A percentile compares a stretch with the other conserved stretches of the same genome.
Evolutionary conservation across 2,113 vertebrate species (phyloP).

Genomic region (Leptocoma aspasia): DNA sequence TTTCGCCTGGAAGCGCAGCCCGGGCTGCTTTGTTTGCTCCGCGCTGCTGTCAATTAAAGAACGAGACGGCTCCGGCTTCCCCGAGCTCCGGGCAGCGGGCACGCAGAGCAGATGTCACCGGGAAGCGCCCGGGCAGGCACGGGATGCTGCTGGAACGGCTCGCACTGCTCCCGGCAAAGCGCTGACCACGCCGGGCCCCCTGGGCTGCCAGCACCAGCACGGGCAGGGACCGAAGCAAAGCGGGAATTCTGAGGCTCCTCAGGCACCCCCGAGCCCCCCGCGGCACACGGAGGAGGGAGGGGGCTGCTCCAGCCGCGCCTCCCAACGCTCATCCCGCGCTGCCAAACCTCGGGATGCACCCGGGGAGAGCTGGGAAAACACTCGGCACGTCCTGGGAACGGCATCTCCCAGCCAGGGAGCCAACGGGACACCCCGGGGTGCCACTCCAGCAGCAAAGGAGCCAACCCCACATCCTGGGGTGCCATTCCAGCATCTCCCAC

Average conservation of each 20-base stretch:
- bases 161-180: not conserved
- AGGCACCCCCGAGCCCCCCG: fast-evolving
- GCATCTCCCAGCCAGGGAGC: fast-evolving
- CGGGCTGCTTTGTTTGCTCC: not conserved
- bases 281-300: fast-evolving
- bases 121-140: not conserved
- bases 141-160: not conserved
- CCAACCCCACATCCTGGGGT: not conserved
- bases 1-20: not conserved
- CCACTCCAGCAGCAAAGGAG: too few species aligned
- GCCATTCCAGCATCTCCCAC: not conserved
- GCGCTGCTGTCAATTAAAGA: not conserved
- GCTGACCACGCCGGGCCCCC: fast-evolving
- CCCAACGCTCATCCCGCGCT: not conserved
- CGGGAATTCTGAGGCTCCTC: fast-evolving
- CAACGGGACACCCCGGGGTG: too few species aligned
- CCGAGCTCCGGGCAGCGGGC: not conserved
- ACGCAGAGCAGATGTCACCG: not conserved
- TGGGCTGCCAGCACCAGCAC: not conserved
- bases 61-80: not conserved
- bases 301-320: fast-evolving
- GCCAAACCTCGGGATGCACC: not conserved
- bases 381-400: fast-evolving
- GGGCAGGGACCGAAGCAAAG: fast-evolving
- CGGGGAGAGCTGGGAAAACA: fast-evolving